These are phyloP conservation scores for Frankliniella intonsa DNA, from an alignment of 2,888 invertebrate genomes.

Conservation along the genomic window DNA sequence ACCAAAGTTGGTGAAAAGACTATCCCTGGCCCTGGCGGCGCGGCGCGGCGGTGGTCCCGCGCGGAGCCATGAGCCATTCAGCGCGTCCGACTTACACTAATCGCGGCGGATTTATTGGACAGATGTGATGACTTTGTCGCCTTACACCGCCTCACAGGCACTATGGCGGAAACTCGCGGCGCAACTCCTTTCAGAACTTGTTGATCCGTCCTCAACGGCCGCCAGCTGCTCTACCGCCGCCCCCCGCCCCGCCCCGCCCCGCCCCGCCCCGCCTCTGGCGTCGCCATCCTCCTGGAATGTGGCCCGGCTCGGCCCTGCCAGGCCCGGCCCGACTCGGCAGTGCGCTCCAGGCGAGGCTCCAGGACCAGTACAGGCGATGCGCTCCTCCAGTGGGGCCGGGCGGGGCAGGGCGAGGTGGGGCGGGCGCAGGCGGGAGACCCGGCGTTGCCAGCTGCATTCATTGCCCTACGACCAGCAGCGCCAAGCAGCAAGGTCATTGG, in stretches of 20 bases:
- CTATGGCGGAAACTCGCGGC: neutral
- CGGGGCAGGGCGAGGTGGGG: neutral
- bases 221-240: neutral
- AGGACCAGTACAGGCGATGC: neutral
- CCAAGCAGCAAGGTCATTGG: slow-evolving; percentile 11
- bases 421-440: neutral
- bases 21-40: too few relatives aligned
- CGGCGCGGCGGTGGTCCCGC: too few relatives aligned
- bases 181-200: neutral
- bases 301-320: neutral
- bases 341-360: neutral
- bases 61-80: too few relatives aligned
- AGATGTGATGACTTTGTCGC: neutral
- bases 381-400: neutral
- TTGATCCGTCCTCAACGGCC: slow-evolving; percentile 5
- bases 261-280: neutral
- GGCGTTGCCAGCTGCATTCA: slow-evolving; percentile 23
- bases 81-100: neutral
- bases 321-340: neutral
- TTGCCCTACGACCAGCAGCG: slow-evolving; percentile 15
- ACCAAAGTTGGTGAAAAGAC: too few relatives aligned
- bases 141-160: neutral
- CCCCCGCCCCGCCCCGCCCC: neutral
- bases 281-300: slow-evolving; percentile 1
- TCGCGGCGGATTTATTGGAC: neutral